Base-by-base conservation (phyloP, 2,797 vertebrate genomes). In the Gymnothorax javanicus region DNA sequence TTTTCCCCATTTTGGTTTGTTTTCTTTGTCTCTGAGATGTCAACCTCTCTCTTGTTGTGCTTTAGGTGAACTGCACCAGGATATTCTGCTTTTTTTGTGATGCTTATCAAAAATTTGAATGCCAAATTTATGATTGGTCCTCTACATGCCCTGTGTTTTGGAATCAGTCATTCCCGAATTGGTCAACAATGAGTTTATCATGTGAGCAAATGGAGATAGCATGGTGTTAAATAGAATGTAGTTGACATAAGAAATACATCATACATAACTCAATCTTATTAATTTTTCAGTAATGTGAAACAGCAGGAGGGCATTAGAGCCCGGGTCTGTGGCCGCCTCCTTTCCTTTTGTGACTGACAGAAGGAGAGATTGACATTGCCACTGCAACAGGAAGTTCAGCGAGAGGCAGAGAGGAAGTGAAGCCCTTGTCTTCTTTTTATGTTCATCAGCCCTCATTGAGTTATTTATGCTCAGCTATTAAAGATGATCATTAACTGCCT, bases 311-410 rank as follows among this genome's bases (percentile, higher is more conserved):
- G 23, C 43, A 20, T 75, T 7, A 17, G 73, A 75, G 73, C 50
- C 13, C 15, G 27, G 62, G n/a, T 67, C 20, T 67, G 7, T 67
- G 7, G n/a, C 62, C 20, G 4, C 62, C 20, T n/a, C 62, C 20
- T 23, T 15, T n/a, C 62, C 4, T n/a, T n/a, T n/a, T 27, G 33
- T 73, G 25, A 73, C 4, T 23, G 75, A 79, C 15, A 54, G 43
- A 20, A 79, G 17, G 8, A 2, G 2, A 56, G 75, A 79, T 56
- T 11, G 75, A 54, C 54, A 52, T 54, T 79, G 75, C 54, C 75
- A 79, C 75, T 54, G 75, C 20, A 7, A 56, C 52, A 79, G 75
- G 50, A 79, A 77, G 73, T 77, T 77, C 27, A 77, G 73, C 13
- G 7, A 12, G 73, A 77, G 12, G 17, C 43, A 54, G 6, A 79